Conservation (phyloP, 2,797 vertebrate genomes). For the Ptychadena robeensis region DNA sequence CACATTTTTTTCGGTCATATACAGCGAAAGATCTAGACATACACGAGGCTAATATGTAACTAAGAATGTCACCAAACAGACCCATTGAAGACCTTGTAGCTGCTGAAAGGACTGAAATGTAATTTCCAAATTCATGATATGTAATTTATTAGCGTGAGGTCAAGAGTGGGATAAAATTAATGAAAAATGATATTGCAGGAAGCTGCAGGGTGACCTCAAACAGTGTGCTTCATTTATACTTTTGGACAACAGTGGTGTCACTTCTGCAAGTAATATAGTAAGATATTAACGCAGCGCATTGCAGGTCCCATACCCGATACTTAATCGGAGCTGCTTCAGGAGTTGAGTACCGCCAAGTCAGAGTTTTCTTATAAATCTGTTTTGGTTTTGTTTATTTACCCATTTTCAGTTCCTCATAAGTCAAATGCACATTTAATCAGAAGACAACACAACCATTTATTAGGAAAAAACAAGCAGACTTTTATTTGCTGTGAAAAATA, state of each 20-base stretch:
- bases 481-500: neutral
- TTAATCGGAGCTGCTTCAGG: slow-evolving; percentile 24
- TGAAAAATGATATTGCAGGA: slow-evolving; percentile 61
- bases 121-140: slow-evolving; percentile 52
- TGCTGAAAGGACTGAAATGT: slow-evolving; percentile 40
- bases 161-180: slow-evolving; percentile 58
- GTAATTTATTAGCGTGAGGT: slow-evolving; percentile 60
- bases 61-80: slow-evolving; percentile 45
- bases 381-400: slow-evolving; percentile 37
- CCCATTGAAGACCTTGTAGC: slow-evolving; percentile 47
- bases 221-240: slow-evolving; percentile 30
- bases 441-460: slow-evolving; percentile 19
- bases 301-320: slow-evolving; percentile 34
- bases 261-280: slow-evolving; percentile 46
- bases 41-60: slow-evolving; percentile 45
- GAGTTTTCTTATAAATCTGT: slow-evolving; percentile 42
- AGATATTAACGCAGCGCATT: slow-evolving; percentile 25
- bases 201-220: slow-evolving; percentile 34
- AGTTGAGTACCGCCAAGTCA: neutral
- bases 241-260: slow-evolving; percentile 34
- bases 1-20: slow-evolving; percentile 40
- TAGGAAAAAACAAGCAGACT: slow-evolving; percentile 9
- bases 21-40: slow-evolving; percentile 45
- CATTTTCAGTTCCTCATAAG: neutral
- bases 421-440: slow-evolving; percentile 32